Percentiles rank a stretch among this genome's conserved stretches.
phyloP scores from a whole-genome alignment of 2,113 vertebrate species.

The Potamarius usumacintae region DNA sequence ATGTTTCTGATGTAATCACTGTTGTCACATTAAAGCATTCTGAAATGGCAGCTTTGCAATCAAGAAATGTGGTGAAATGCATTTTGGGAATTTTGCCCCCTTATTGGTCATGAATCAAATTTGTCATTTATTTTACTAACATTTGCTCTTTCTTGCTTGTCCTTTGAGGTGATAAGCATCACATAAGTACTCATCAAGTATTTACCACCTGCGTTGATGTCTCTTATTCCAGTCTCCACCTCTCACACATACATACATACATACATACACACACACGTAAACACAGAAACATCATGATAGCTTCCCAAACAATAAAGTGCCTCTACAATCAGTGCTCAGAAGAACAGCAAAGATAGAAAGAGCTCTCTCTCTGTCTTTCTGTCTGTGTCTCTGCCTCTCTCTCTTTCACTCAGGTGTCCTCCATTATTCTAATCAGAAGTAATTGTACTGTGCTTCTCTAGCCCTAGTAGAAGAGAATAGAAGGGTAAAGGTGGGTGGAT shows the following conservation, averaged over 20 bases:
- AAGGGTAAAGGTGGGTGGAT: slow-evolving; percentile 12
- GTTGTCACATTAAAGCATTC: slow-evolving; percentile 29
- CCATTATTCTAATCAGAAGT: not conserved
- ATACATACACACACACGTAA: not conserved
- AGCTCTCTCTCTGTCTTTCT: not conserved
- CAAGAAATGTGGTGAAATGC: not conserved
- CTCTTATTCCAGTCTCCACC: not conserved
- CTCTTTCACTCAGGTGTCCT: not conserved
- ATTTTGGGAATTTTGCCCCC: not conserved
- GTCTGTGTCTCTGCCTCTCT: not conserved
- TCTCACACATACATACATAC: not conserved
- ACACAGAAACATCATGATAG: not conserved
- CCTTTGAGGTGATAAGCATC: not conserved
- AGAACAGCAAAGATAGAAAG: not conserved
- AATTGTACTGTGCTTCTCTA: not conserved
- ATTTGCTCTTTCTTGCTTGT: not conserved
- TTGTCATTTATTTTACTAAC: not conserved
- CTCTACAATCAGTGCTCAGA: not conserved
- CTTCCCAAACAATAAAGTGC: not conserved
- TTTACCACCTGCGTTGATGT: not conserved
- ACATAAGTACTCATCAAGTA: not conserved
- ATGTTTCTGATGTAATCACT: slow-evolving; percentile 13
- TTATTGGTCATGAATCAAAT: not conserved
- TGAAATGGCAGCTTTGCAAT: not conserved
- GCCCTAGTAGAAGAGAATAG: not conserved